Evolutionary conservation across 2,797 vertebrate species (phyloP).

Genomic region (Galago senegalensis): DNA sequence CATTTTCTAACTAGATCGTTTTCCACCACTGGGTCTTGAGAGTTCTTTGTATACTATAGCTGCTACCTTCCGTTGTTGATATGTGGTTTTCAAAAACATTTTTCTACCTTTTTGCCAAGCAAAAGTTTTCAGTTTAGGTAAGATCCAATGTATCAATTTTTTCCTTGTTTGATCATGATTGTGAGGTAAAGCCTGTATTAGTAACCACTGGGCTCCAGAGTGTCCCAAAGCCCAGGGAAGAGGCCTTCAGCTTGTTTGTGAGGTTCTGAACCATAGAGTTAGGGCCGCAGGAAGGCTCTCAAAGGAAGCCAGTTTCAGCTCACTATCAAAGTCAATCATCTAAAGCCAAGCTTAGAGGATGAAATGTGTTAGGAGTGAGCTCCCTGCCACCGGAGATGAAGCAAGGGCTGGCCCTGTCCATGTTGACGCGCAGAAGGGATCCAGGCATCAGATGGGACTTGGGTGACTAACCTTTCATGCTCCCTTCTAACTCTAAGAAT

Average conservation of each 20-base stretch:
- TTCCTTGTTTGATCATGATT: background rate
- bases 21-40: conserved; percentile 41
- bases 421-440: background rate
- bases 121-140: background rate
- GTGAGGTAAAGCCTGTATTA: background rate
- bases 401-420: background rate
- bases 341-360: background rate
- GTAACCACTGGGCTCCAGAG: background rate
- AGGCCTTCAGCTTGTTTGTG: background rate
- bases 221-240: background rate
- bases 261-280: background rate
- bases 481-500: background rate
- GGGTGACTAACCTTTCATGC: background rate
- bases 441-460: background rate
- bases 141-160: background rate
- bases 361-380: background rate
- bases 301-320: conserved; percentile 26
- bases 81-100: conserved; percentile 20
- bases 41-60: background rate
- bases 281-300: background rate
- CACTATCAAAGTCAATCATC: background rate
- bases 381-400: background rate
- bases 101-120: background rate
- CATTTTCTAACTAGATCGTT: conserved; percentile 53
- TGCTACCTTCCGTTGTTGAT: conserved; percentile 17